Base-by-base conservation (phyloP, 2,888 invertebrate species). In the Boloria selene region DNA sequence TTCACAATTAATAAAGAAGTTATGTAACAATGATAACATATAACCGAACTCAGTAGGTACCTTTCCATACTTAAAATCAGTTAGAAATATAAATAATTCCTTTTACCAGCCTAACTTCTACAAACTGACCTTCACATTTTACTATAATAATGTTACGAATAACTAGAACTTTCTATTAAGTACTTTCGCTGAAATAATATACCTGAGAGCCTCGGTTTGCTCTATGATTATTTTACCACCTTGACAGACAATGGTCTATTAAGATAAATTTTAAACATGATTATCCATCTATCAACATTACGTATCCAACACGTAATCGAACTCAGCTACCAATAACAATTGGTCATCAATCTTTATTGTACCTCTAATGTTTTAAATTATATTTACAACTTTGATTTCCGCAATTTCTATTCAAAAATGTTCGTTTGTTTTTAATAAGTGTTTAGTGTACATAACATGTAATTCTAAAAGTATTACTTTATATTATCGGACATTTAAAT, bases 211-310 rank as follows among this genome's bases (percentile, higher is more conserved):
- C 18, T 50, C 18, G 31, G 42, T 7, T 64, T 50, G 51, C 49
- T 59, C 52, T 52, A 60, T 45, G 47, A 60, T 61, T 53, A 58
- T 58, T 55, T 58, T 47, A 58, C 44, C 45, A 54, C 51, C 56
- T 17, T 17, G 14, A 51, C 55, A 58, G 44, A 69, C 69, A 69
- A 69, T 69, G 54, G 65, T 55, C 68, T 60, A 63, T 69, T 69
- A 66, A 60, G 69, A 63, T 66, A 61, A 65, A 65, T 61, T 65
- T 54, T 58, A 65, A 65, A 62, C 56, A 58, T 55, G 59, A 65
- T 68, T 53, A 53, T 44, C 47, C 22, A 62, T 68, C 68, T 42
- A 51, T 68, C 68, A 68, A 65, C 62, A 65, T 68, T 68, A 68
- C 65, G 62, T 61, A 49, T 61, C 26, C 61, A n/a, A 68, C 55